A percentile compares a stretch with the other conserved stretches of the same genome.
phyloP scores from a whole-genome alignment of 2,113 vertebrate species.

The Toxostoma redivivum region DNA sequence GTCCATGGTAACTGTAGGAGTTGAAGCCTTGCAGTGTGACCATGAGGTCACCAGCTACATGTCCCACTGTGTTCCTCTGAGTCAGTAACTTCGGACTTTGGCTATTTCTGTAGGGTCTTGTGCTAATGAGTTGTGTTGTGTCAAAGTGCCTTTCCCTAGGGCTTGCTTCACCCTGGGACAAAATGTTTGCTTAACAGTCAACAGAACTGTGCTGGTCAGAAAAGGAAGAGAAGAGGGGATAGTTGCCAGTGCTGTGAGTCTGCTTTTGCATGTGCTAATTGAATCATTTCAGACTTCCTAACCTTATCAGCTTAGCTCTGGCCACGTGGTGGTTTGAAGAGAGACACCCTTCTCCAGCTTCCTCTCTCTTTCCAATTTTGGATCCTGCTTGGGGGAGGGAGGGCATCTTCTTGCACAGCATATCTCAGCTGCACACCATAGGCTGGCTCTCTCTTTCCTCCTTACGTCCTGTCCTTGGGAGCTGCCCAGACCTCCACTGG shows the following conservation, averaged over 20 bases:
- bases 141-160: background rate
- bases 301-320: background rate
- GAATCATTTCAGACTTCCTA: background rate
- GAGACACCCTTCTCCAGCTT: background rate
- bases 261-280: background rate
- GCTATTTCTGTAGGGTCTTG: background rate
- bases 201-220: background rate
- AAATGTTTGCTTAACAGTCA: background rate
- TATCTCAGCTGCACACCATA: background rate
- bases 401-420: background rate
- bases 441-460: background rate
- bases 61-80: background rate
- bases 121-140: background rate
- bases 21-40: background rate
- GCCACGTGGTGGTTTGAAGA: background rate
- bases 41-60: background rate
- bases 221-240: background rate
- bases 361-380: constrained; percentile 1
- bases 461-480: background rate
- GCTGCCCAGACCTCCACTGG: background rate
- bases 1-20: background rate
- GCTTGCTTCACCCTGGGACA: background rate
- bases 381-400: background rate
- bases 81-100: background rate
- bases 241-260: background rate